Base-by-base conservation (phyloP, 2,888 invertebrate genomes). In the Hypselothyrea guttata region DNA sequence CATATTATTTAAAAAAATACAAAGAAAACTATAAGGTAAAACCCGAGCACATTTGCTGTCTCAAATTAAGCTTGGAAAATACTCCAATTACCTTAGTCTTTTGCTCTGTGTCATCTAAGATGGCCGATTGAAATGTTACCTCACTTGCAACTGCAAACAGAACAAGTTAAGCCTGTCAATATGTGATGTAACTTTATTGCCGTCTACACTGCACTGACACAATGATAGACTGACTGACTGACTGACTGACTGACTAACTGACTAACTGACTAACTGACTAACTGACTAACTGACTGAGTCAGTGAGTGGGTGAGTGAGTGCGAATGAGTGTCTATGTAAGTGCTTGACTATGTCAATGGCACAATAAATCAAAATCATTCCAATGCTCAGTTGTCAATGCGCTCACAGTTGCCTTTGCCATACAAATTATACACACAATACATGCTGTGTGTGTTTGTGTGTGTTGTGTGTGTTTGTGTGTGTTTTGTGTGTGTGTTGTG, bases 291-390 rank as follows among this genome's bases (percentile, higher is more conserved):
- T n/a, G n/a, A n/a, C n/a, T 12, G 31, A 18, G 7, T 5, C 27
- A 34, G 38, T 22, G 33, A 38, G 28, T 18, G 28, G 35, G 15
- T 37, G 40, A 33, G 38, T 46, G 16, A 22, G 40, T 40, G 40
- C n/a, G n/a, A n/a, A n/a, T n/a, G n/a, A 30, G 42, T 30, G 9
- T 16, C 9, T 13, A 16, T 18, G 28, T 18, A 37, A 58, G 71
- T 49, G 44, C 53, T 58, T 67, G 71, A 62, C 75, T 70, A n/a
- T 81, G 82, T 77, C 82, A 81, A 81, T 74, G 75, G 41, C 22
- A 59, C 64, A 74, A 81, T 77, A 81, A 55, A 55, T 55, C 55
- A 55, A 55, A 77, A 76, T 76, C 74, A 62, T 55, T 52, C 33
- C 30, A 41, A 42, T 27, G 52, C 33, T 33, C 18, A 44, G 51